phyloP scores from a whole-genome alignment of 2,113 vertebrate genomes.

The Anarrhichthys ocellatus region DNA sequence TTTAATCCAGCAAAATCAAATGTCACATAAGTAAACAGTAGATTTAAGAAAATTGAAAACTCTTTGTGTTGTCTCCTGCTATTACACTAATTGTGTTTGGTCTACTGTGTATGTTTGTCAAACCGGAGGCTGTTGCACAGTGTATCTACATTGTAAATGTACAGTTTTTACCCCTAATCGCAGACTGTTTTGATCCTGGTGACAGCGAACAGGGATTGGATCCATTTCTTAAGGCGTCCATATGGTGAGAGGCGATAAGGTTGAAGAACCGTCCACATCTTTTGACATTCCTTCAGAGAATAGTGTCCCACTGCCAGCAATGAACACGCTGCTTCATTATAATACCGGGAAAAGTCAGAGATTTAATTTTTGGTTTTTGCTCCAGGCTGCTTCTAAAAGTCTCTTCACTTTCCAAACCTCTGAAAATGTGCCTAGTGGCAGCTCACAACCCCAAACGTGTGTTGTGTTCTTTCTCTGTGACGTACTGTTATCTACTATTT shows the following conservation, averaged over 20 bases:
- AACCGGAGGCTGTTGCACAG: slow-evolving; percentile 26
- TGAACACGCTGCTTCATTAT: slow-evolving; percentile 35
- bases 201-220: slow-evolving; percentile 44
- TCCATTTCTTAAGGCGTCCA: slow-evolving; percentile 27
- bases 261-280: slow-evolving; percentile 37
- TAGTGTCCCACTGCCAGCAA: slow-evolving; percentile 61
- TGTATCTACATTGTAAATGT: slow-evolving; percentile 40
- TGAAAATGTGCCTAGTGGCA: slow-evolving; percentile 71
- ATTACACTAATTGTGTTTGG: slow-evolving; percentile 45
- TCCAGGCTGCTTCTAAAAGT: slow-evolving; percentile 50
- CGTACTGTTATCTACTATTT: slow-evolving; percentile 55
- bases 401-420: slow-evolving; percentile 45
- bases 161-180: slow-evolving; percentile 50
- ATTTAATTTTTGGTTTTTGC: slow-evolving; percentile 17
- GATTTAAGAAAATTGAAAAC: slow-evolving; percentile 7
- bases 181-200: slow-evolving; percentile 58
- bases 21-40: background rate
- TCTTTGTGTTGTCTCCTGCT: slow-evolving; percentile 19
- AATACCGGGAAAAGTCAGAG: slow-evolving; percentile 3
- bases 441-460: slow-evolving; percentile 48
- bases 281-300: slow-evolving; percentile 66
- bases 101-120: slow-evolving; percentile 30
- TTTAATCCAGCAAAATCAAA: slow-evolving; percentile 19
- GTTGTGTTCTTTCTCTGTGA: slow-evolving; percentile 53
- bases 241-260: slow-evolving; percentile 6